phyloP scores from a whole-genome alignment of 2,797 vertebrate species.

The Rhynchonycteris naso region DNA sequence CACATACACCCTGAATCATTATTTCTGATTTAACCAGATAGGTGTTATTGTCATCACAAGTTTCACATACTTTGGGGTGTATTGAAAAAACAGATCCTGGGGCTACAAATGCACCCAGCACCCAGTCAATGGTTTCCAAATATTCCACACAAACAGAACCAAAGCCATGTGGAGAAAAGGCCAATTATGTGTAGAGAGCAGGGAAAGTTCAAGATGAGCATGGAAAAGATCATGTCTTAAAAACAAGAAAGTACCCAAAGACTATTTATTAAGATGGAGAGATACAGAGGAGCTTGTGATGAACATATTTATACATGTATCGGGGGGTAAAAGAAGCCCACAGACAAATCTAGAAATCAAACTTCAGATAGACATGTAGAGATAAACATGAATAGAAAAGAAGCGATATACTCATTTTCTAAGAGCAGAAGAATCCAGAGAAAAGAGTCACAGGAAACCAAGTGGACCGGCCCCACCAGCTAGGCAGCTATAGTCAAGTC shows the following conservation, averaged over 20 bases:
- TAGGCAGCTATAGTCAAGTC: not conserved
- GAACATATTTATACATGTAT: rapidly evolving
- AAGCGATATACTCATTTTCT: not conserved
- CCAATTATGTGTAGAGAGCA: not conserved
- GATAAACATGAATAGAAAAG: not conserved
- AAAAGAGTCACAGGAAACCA: not conserved
- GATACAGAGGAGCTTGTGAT: not conserved
- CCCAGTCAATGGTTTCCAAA: not conserved
- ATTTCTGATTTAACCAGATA: not conserved
- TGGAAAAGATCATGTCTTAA: not conserved
- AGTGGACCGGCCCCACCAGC: too few relatives aligned
- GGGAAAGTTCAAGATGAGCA: not conserved
- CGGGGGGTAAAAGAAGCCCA: not conserved
- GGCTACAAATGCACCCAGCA: not conserved
- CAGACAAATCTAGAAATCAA: not conserved
- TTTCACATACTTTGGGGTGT: not conserved
- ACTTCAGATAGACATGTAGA: not conserved
- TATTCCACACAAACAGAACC: not conserved
- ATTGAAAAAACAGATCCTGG: not conserved
- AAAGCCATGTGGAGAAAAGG: not conserved
- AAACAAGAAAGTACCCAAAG: not conserved
- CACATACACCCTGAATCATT: not conserved
- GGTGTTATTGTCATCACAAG: not conserved
- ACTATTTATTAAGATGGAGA: not conserved
- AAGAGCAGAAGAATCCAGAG: not conserved